Conservation (phyloP, 2,797 vertebrate genomes). For the Pseudotriccus pelzelni region DNA sequence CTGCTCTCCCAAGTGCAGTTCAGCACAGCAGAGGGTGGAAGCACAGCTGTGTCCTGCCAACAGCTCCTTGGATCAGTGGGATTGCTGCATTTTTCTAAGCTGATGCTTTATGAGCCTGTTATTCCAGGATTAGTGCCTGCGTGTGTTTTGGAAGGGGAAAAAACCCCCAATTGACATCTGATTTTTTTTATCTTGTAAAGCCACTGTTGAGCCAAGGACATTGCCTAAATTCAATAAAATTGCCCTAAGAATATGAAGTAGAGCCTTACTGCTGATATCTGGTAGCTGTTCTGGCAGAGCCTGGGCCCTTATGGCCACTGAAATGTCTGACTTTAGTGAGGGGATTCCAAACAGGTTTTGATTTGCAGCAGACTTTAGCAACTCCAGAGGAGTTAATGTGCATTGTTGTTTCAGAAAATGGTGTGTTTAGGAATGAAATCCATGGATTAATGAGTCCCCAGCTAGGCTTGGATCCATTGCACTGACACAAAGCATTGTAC, state of each 20-base stretch:
- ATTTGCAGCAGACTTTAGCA: conserved; percentile 27
- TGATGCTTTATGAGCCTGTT: conserved; percentile 34
- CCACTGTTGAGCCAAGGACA: background rate
- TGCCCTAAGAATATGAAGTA: background rate
- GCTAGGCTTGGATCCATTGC: background rate
- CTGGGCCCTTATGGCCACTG: accelerated
- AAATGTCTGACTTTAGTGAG: background rate
- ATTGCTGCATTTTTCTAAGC: conserved; percentile 16
- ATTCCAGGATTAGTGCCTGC: conserved; percentile 31
- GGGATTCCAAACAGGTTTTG: background rate
- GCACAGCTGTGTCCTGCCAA: background rate
- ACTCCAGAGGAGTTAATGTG: background rate
- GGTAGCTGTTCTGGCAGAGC: conserved; percentile 1
- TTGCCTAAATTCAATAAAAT: background rate
- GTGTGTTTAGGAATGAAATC: conserved; percentile 26
- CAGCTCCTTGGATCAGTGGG: background rate
- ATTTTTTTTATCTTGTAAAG: background rate
- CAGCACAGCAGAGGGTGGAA: background rate
- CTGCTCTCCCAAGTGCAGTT: background rate
- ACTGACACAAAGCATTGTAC: conserved; percentile 17
- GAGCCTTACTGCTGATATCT: background rate
- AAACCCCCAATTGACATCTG: background rate
- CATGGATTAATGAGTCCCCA: conserved; percentile 21
- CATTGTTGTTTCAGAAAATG: conserved; percentile 21
- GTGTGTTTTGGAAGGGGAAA: background rate